Conservation (phyloP, 2,113 vertebrate genomes). For the Pristiophorus japonicus region DNA sequence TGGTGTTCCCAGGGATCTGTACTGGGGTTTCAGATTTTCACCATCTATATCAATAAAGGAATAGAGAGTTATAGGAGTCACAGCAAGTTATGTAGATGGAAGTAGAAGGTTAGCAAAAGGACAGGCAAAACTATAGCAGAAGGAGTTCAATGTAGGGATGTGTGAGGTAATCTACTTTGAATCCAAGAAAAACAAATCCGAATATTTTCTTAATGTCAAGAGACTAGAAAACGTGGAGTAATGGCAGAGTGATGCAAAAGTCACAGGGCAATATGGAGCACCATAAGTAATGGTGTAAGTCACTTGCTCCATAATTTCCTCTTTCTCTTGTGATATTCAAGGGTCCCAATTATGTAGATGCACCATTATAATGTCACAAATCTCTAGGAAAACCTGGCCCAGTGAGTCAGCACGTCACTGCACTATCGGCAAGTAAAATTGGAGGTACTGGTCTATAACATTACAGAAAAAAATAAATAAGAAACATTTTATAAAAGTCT, state of each 20-base stretch:
- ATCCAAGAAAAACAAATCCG: too few species aligned
- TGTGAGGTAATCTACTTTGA: too few species aligned
- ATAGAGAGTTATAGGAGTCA: too few species aligned
- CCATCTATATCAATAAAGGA: too few species aligned
- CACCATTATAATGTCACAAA: background rate
- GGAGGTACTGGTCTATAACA: background rate
- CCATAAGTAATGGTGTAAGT: background rate
- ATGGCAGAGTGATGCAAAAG: background rate
- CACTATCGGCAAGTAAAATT: background rate
- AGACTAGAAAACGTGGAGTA: background rate
- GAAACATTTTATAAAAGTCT: background rate
- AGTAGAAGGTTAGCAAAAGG: too few species aligned
- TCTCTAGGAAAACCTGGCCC: background rate
- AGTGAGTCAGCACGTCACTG: background rate
- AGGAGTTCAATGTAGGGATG: too few species aligned
- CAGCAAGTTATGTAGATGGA: too few species aligned
- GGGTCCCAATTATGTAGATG: background rate
- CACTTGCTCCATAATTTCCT: background rate
- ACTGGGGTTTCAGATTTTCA: too few species aligned
- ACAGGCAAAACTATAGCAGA: too few species aligned
- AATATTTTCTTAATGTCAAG: too few species aligned
- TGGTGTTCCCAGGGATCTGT: too few species aligned
- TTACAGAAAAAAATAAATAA: background rate
- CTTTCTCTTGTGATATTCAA: background rate
- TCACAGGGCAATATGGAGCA: too few species aligned